A percentile compares a stretch with the other conserved stretches of the same genome.
Conservation (phyloP, 2,888 invertebrate genomes). For the Ichneumon xanthorius region DNA sequence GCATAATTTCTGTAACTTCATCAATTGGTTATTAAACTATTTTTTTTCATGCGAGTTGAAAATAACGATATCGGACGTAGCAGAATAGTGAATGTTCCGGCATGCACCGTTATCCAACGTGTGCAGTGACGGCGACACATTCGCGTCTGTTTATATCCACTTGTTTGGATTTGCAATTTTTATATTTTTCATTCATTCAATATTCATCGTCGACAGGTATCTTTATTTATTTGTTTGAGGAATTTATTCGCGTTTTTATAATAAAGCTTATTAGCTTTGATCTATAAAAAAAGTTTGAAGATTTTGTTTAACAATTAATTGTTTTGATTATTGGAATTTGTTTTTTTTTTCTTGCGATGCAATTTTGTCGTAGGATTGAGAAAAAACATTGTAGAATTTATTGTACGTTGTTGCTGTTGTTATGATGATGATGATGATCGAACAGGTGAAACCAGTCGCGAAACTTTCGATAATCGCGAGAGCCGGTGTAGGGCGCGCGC, state of each 20-base stretch:
- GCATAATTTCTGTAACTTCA: background rate
- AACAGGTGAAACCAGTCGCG: slow-evolving; percentile 66
- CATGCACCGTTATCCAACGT: slow-evolving; percentile 44
- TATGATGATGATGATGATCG: slow-evolving; percentile 25
- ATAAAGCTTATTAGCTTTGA: background rate
- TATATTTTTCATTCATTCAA: background rate
- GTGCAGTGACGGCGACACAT: slow-evolving; percentile 26
- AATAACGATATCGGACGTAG: background rate
- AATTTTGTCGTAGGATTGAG: background rate
- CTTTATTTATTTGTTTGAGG: background rate
- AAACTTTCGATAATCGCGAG: slow-evolving; percentile 63
- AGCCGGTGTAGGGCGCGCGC: slow-evolving; percentile 42
- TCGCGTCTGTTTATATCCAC: slow-evolving; percentile 47
- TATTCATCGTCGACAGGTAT: background rate
- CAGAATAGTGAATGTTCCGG: slow-evolving; percentile 23
- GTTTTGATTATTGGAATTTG: background rate
- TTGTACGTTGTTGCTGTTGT: slow-evolving; percentile 3
- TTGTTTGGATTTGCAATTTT: background rate
- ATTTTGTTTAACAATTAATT: background rate
- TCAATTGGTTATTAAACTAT: background rate
- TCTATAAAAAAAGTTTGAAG: background rate
- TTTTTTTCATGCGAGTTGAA: background rate
- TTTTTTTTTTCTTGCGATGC: background rate
- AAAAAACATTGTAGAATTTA: background rate
- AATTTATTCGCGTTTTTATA: background rate